Evolutionary conservation across 2,888 invertebrate genomes (phyloP), one percentile per base, ranked within the genome.

Genomic region (Dasysyrphus albostriatus): DNA sequence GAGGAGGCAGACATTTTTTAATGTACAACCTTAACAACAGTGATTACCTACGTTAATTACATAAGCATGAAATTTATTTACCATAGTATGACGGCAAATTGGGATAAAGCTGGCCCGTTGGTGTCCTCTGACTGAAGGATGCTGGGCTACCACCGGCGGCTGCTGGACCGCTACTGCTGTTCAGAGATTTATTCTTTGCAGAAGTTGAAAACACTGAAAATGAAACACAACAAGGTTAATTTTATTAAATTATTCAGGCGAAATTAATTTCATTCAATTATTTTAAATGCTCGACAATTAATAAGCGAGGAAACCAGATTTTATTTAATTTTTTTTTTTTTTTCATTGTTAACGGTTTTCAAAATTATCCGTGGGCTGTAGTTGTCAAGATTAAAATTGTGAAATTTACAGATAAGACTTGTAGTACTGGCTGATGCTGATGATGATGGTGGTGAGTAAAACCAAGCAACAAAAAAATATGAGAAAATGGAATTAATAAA

Each of bases 131-230:
- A 59, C 72, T 74, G 44, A 74, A 70, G n/a, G 88, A 81, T 44
- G 37, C 56, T 47, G 34, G 49, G 8, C 65, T 49, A 51, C 73
- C 56, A 70, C 61, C 32, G 49, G 3, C 49, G 14, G 4, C 7
- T 49, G 73, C 65, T 63, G 65, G 78, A 39, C 39, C 14, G n/a
- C 44, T 49, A 73, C 88, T 88, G 58, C 80, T 84, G 54, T 63
- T 74, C 16, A 29, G 74, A 76, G 88, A 88, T 72, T 83, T 83
- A 70, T 84, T 85, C 69, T 88, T 88, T 70, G 83, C 76, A 47
- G 89, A 88, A 67, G 79, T 88, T 32, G 89, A 89, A 87, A 89
- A 89, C 49, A 87, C 89, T 89, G 84, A 76, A 88, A 89, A 80
- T 80, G 32, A 80, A 76, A 56, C 63, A 78, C 24, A 72, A 72